A percentile compares a stretch with the other conserved stretches of the same genome.
Evolutionary conservation across 1,140 invertebrate species (phyloP).

Genomic region (Platyura marginata): DNA sequence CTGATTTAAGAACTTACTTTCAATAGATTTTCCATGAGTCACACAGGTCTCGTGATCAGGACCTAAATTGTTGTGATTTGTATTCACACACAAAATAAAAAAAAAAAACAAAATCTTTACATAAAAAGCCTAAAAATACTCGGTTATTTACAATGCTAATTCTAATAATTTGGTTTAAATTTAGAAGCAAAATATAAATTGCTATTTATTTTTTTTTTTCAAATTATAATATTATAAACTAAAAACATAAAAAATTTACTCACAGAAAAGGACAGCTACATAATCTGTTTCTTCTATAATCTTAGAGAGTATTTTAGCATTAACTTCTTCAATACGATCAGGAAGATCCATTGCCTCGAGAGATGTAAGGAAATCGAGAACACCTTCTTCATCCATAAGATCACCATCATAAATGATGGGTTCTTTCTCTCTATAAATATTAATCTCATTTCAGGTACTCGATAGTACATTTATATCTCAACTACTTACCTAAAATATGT

Average conservation of each 20-base stretch:
- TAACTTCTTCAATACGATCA: slow-evolving; percentile 91
- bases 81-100: background rate
- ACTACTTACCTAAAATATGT: slow-evolving; percentile 59
- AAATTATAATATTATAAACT: background rate
- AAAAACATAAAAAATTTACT: slow-evolving; percentile 30
- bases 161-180: background rate
- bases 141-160: background rate
- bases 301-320: slow-evolving; percentile 75
- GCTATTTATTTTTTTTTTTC: no score
- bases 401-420: slow-evolving; percentile 88
- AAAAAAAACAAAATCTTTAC: background rate
- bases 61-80: background rate
- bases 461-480: no score
- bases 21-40: background rate
- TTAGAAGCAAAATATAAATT: background rate
- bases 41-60: background rate
- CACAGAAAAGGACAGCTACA: slow-evolving; percentile 88
- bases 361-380: slow-evolving; percentile 82
- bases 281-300: slow-evolving; percentile 84
- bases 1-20: background rate
- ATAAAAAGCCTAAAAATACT: background rate
- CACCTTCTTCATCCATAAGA: slow-evolving; percentile 84
- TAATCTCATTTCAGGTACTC: no score
- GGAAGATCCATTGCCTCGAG: slow-evolving; percentile 86
- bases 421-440: slow-evolving; percentile 49